Conservation (phyloP, 2,797 vertebrate genomes). For the Hypotaenidia okinawae region DNA sequence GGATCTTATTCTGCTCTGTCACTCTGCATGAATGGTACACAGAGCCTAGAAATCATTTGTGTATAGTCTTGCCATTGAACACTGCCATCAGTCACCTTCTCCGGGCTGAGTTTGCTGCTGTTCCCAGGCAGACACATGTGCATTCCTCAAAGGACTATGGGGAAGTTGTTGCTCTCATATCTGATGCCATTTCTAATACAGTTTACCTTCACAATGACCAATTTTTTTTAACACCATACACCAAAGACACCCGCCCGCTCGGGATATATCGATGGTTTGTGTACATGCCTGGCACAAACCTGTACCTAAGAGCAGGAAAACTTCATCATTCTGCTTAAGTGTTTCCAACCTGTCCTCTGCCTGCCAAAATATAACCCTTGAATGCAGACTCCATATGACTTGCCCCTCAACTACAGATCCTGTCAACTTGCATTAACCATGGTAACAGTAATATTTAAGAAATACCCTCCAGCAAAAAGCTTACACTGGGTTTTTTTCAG, state of each 20-base stretch:
- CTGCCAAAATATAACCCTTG: slow-evolving; percentile 49
- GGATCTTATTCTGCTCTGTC: not conserved
- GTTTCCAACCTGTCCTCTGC: slow-evolving; percentile 56
- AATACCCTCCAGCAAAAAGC: slow-evolving; percentile 46
- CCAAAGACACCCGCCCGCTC: not conserved
- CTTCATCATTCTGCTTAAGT: not conserved
- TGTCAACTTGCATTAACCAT: slow-evolving; percentile 66
- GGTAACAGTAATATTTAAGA: slow-evolving; percentile 57
- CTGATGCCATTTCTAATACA: not conserved
- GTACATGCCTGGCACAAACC: not conserved
- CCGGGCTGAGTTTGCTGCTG: not conserved
- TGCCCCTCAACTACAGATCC: slow-evolving; percentile 51
- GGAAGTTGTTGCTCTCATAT: not conserved
- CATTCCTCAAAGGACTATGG: not conserved
- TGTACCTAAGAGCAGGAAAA: not conserved
- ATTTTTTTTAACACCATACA: not conserved
- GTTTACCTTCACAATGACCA: not conserved
- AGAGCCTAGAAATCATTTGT: not conserved
- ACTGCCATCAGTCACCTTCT: not conserved
- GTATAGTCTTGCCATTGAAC: not conserved
- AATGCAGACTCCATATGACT: slow-evolving; percentile 34
- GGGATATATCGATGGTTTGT: not conserved
- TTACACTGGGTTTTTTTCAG: slow-evolving; percentile 23
- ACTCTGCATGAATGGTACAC: not conserved
- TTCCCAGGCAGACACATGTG: not conserved